These are phyloP conservation scores for Trachymyrmex septentrionalis DNA, from an alignment of 1,140 invertebrate species.

Conservation along the genomic window DNA sequence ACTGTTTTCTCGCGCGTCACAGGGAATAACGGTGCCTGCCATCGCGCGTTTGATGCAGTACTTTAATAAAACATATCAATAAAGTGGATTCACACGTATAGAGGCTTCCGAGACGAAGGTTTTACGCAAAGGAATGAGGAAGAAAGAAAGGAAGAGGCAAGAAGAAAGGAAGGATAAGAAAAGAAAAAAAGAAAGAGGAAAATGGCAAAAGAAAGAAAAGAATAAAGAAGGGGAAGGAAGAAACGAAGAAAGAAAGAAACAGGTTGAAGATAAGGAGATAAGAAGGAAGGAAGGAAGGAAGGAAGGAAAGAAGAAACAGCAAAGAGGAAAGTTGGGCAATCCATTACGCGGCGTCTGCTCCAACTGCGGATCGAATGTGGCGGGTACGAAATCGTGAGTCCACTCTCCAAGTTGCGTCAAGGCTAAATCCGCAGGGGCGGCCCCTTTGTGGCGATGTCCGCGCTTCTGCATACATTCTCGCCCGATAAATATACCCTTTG, in stretches of 20 bases:
- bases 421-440: slow-evolving; percentile 85
- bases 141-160: slow-evolving; percentile 30
- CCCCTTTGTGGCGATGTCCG: slow-evolving; percentile 85
- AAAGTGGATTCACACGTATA: slow-evolving; percentile 69
- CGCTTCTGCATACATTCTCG: slow-evolving; percentile 86
- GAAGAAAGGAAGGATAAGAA: neutral
- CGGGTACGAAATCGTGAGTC: slow-evolving; percentile 73
- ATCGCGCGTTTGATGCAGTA: slow-evolving; percentile 64
- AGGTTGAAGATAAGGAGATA: neutral
- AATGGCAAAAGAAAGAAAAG: neutral
- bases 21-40: slow-evolving; percentile 39
- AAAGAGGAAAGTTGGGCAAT: slow-evolving; percentile 75
- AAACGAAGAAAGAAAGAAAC: neutral
- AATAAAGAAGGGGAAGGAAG: slow-evolving; percentile 56
- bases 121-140: slow-evolving; percentile 20
- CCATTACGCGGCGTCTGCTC: slow-evolving; percentile 75
- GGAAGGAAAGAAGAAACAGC: slow-evolving; percentile 25
- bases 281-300: neutral
- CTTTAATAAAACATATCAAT: slow-evolving; percentile 74
- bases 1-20: slow-evolving; percentile 33
- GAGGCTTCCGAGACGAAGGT: slow-evolving; percentile 60
- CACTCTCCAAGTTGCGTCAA: slow-evolving; percentile 81
- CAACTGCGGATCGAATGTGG: slow-evolving; percentile 40
- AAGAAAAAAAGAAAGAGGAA: neutral
- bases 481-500: slow-evolving; percentile 87